Evolutionary conservation across 2,888 invertebrate genomes (phyloP).

Genomic region (Tipula lateralis): DNA sequence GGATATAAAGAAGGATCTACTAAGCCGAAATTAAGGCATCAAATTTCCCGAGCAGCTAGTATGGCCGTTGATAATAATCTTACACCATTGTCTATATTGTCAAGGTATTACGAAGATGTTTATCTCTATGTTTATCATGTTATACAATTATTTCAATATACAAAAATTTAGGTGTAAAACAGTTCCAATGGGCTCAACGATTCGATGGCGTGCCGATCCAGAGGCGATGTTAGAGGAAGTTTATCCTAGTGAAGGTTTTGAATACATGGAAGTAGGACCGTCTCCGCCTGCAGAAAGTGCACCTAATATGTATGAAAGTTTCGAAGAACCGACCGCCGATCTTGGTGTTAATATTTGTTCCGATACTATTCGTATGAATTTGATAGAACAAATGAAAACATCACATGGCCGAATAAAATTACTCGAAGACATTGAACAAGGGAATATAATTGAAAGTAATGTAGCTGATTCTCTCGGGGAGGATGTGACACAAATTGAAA

Average conservation of each 20-base stretch:
- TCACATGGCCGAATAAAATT: conserved; percentile 63
- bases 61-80: conserved; percentile 43
- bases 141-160: background rate
- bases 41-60: conserved; percentile 46
- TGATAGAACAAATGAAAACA: conserved; percentile 69
- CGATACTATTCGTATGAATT: conserved; percentile 67
- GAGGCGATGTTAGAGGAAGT: conserved; percentile 57
- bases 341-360: conserved; percentile 67
- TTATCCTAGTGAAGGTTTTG: conserved; percentile 61
- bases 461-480: conserved; percentile 52
- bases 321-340: conserved; percentile 66
- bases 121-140: background rate
- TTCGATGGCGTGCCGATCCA: conserved; percentile 57
- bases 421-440: conserved; percentile 69
- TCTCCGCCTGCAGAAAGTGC: conserved; percentile 77
- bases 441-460: conserved; percentile 58
- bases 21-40: conserved; percentile 42
- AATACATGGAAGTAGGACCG: conserved; percentile 74
- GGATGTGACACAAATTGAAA: conserved; percentile 59
- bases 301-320: conserved; percentile 75
- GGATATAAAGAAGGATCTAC: conserved; percentile 57
- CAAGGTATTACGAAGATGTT: no score
- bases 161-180: conserved; percentile 49
- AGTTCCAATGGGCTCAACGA: conserved; percentile 50
- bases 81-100: conserved; percentile 46